These are phyloP conservation scores for Rhyacophila brunnea DNA, from an alignment of 1,140 invertebrate genomes.

Conservation along the genomic window DNA sequence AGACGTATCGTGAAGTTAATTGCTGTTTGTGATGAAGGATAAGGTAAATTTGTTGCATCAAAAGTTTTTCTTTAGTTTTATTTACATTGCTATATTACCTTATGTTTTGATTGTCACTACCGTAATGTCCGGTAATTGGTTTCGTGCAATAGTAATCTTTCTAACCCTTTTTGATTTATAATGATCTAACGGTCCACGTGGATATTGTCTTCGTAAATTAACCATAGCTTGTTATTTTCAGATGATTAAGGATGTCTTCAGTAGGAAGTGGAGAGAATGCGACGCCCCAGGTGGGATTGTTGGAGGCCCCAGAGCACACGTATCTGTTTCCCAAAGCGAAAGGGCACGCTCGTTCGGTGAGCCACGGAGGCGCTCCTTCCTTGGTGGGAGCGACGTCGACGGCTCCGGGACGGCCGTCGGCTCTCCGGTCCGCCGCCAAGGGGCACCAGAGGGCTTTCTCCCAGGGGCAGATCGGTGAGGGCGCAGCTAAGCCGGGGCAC, in stretches of 20 bases:
- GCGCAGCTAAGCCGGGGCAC: conserved; percentile 60
- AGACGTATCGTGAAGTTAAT: conserved; percentile 11
- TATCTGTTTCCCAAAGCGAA: conserved; percentile 57
- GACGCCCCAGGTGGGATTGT: conserved; percentile 47
- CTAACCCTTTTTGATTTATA: no score
- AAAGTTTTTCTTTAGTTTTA: conserved; percentile 2
- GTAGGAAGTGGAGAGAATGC: conserved; percentile 56
- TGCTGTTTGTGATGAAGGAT: conserved; percentile 21
- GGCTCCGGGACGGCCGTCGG: conserved; percentile 56
- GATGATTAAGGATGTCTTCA: conserved; percentile 58
- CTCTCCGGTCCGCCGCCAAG: conserved; percentile 66
- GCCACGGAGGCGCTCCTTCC: conserved; percentile 69
- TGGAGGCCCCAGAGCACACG: conserved; percentile 57
- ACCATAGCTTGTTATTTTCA: conserved; percentile 32
- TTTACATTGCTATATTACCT: conserved; percentile 9
- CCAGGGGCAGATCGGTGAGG: conserved; percentile 70
- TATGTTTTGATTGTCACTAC: conserved; percentile 14
- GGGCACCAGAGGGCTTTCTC: conserved; percentile 83
- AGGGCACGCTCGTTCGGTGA: conserved; percentile 74
- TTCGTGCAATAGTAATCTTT: no score
- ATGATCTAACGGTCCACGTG: no score
- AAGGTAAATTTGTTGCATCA: conserved; percentile 7
- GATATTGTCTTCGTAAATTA: no score
- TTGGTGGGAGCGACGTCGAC: conserved; percentile 51
- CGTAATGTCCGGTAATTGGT: no score